Conservation (phyloP, 2,113 vertebrate genomes). For the Peromyscus maniculatus region DNA sequence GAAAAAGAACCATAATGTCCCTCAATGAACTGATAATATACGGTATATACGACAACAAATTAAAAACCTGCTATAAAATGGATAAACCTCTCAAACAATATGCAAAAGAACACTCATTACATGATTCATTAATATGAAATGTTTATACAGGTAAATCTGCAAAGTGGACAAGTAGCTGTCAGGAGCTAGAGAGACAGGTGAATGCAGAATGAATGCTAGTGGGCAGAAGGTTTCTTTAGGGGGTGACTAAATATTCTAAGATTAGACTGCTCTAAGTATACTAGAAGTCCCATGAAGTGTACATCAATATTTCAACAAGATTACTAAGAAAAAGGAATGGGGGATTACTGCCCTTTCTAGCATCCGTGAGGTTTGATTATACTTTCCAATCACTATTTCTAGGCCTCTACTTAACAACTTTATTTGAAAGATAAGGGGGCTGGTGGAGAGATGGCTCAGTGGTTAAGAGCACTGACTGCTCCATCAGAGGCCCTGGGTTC, state of each 20-base stretch:
- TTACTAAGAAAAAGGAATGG: not conserved
- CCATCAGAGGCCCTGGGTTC: too few relatives aligned
- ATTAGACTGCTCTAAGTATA: not conserved
- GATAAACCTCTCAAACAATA: conserved; percentile 46
- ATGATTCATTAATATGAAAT: conserved; percentile 17
- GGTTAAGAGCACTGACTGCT: too few relatives aligned
- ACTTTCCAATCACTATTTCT: conserved; percentile 31
- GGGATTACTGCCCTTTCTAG: not conserved
- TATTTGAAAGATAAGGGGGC: not conserved
- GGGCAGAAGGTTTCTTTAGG: not conserved
- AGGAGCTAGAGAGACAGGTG: not conserved
- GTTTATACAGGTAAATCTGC: not conserved
- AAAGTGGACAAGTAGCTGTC: not conserved
- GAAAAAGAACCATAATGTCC: not conserved
- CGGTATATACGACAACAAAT: conserved; percentile 24
- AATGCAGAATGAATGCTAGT: not conserved
- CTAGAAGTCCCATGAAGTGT: not conserved
- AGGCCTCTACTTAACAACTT: not conserved
- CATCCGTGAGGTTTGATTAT: conserved; percentile 18
- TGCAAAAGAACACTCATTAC: not conserved
- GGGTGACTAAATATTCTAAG: conserved; percentile 9
- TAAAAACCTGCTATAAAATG: conserved; percentile 11
- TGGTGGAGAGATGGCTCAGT: too few relatives aligned
- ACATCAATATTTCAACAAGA: conserved; percentile 21
- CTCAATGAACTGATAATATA: conserved; percentile 4